A percentile compares a stretch with the other conserved stretches of the same genome.
Conservation (phyloP, 2,888 invertebrate genomes). For the Agonopterix alstromeriana region DNA sequence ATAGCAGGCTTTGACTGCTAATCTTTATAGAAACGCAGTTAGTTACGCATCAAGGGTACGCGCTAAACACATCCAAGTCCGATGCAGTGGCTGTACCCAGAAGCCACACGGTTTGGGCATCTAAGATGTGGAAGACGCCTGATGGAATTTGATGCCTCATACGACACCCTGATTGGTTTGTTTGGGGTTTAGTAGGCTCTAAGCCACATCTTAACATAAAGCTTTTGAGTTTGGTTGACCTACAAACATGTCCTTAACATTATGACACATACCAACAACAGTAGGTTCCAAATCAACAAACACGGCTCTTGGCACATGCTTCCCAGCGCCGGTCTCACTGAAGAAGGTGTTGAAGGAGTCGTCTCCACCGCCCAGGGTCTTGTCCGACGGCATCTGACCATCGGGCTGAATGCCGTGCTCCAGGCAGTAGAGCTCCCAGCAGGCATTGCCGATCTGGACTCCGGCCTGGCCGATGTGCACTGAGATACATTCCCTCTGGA, state of each 20-base stretch:
- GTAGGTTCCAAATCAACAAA: constrained; percentile 96
- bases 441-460: constrained; percentile 91
- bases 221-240: too few species aligned
- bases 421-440: constrained; percentile 91
- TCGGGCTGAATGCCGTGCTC: constrained; percentile 91
- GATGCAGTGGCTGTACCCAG: too few species aligned
- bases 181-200: too few species aligned
- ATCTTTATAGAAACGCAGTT: too few species aligned
- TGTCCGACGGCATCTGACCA: constrained; percentile 91
- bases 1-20: too few species aligned
- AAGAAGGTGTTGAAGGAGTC: constrained; percentile 89
- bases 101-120: too few species aligned
- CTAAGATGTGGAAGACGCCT: too few species aligned
- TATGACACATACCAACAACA: constrained; percentile 83
- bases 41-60: too few species aligned
- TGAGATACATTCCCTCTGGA: constrained; percentile 90
- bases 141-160: too few species aligned
- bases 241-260: background rate
- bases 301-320: constrained; percentile 92
- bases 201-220: too few species aligned
- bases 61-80: too few species aligned
- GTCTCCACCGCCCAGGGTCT: constrained; percentile 83
- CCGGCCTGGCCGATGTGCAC: constrained; percentile 92
- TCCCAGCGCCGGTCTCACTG: constrained; percentile 85
- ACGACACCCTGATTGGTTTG: too few species aligned